phyloP scores from a whole-genome alignment of 1,140 invertebrate genomes.

The Himalopsyche phryganea region DNA sequence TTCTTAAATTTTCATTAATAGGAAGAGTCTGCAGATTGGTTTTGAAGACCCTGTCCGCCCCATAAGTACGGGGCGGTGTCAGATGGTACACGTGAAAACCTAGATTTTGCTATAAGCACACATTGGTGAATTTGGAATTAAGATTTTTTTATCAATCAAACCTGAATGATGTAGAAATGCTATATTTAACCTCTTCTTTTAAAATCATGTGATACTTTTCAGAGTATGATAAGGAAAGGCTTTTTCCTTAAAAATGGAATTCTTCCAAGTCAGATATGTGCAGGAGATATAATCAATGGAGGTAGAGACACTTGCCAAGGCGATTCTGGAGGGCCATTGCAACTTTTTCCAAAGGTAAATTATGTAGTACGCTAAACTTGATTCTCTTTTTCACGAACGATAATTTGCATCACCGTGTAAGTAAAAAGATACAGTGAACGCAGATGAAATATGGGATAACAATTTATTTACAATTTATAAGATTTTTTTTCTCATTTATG shows the following conservation, averaged over 20 bases:
- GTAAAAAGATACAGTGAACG: neutral
- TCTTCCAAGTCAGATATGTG: slow-evolving; percentile 58
- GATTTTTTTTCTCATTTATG: neutral
- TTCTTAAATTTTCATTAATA: no score
- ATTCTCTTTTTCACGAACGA: neutral
- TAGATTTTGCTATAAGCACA: no score
- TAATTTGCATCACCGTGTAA: neutral
- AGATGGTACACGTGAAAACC: no score
- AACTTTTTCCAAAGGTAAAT: slow-evolving; percentile 43
- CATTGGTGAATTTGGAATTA: no score
- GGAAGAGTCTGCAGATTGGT: no score
- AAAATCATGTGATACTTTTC: neutral
- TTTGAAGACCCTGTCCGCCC: no score
- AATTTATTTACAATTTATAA: neutral
- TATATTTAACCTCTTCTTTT: no score
- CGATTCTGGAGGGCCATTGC: slow-evolving; percentile 68
- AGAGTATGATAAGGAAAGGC: slow-evolving; percentile 8
- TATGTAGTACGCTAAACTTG: no score
- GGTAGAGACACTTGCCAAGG: slow-evolving; percentile 61
- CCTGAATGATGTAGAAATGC: no score
- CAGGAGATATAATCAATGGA: slow-evolving; percentile 56
- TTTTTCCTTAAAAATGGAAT: slow-evolving; percentile 77
- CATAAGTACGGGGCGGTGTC: no score
- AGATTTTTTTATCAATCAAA: no score
- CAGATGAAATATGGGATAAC: neutral